Conservation (phyloP, 2,888 invertebrate species). For the Tetramorium bicarinatum region DNA sequence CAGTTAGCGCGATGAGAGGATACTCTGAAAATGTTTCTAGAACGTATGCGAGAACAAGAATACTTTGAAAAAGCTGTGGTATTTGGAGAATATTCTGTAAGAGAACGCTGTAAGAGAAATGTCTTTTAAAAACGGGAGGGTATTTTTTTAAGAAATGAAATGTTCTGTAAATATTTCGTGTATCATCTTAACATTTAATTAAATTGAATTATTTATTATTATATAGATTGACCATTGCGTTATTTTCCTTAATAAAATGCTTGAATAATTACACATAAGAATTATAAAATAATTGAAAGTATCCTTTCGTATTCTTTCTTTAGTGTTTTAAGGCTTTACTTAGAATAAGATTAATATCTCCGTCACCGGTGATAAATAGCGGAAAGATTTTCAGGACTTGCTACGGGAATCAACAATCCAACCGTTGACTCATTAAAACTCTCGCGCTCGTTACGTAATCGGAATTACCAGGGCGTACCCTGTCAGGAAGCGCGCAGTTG, state of each 20-base stretch:
- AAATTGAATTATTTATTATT: not conserved
- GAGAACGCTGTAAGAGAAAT: not conserved
- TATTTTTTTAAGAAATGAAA: not conserved
- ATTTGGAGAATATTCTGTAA: not conserved
- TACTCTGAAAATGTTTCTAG: conserved; percentile 29
- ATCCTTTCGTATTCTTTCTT: not conserved
- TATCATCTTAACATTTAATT: not conserved
- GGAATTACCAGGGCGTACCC: conserved; percentile 56
- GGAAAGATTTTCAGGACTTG: not conserved
- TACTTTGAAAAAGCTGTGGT: not conserved
- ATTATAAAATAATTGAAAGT: not conserved
- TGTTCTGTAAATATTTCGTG: not conserved
- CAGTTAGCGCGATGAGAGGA: conserved; percentile 32
- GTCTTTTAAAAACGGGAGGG: not conserved
- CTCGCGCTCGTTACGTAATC: conserved; percentile 61
- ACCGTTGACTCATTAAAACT: conserved; percentile 54
- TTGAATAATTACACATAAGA: not conserved
- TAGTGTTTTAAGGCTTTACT: not conserved
- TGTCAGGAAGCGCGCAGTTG: conserved; percentile 56
- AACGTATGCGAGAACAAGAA: not conserved
- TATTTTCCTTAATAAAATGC: not conserved
- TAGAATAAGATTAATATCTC: not conserved
- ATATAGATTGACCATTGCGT: too few relatives aligned
- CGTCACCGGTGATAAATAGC: not conserved
- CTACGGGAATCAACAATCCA: not conserved